A percentile compares a stretch with the other conserved stretches of the same genome.
Conservation (phyloP, 2,797 vertebrate genomes). For the Diplodus sargus region DNA sequence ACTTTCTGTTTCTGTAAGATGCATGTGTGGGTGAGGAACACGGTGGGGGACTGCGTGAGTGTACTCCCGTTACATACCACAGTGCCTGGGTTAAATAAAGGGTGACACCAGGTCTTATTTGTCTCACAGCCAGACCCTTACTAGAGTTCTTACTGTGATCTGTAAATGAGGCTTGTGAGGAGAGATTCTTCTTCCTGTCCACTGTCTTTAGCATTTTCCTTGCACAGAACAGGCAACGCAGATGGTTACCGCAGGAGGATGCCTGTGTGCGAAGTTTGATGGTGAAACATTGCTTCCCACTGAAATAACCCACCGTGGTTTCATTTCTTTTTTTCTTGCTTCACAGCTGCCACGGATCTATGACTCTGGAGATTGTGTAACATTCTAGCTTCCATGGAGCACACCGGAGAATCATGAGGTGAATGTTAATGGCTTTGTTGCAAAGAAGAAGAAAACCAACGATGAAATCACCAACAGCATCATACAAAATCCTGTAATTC, state of each 20-base stretch:
- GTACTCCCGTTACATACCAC: constrained; percentile 20
- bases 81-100: constrained; percentile 21
- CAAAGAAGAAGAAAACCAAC: background rate
- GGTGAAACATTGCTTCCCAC: background rate
- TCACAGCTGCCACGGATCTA: background rate
- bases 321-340: background rate
- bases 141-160: constrained; percentile 19
- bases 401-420: background rate
- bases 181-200: background rate
- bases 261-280: background rate
- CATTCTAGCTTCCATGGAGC: background rate
- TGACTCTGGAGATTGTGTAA: background rate
- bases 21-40: constrained; percentile 15
- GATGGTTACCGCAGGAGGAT: background rate
- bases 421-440: background rate
- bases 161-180: constrained; percentile 9
- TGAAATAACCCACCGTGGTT: background rate
- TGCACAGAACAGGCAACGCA: background rate
- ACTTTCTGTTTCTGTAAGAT: constrained; percentile 16
- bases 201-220: background rate
- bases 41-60: constrained; percentile 17
- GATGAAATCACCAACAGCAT: background rate
- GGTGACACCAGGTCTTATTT: constrained; percentile 17
- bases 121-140: constrained; percentile 34
- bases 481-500: background rate